Conservation (phyloP, 23 tunicate genomes). For the Botrylloides violaceus region DNA sequence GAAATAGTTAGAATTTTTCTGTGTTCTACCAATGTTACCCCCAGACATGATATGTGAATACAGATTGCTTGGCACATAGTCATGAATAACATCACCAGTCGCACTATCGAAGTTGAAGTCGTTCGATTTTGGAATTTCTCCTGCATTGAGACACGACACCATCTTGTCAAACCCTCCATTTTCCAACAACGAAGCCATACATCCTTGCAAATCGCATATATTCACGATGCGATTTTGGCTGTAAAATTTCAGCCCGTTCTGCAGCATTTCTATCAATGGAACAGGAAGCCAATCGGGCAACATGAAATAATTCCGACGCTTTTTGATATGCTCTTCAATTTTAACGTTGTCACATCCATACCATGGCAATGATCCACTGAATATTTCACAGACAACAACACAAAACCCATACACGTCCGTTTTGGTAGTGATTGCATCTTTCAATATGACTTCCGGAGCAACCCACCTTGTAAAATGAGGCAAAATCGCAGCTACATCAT, state of each 20-base stretch:
- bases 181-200: background rate
- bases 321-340: constrained; percentile 65
- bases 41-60: background rate
- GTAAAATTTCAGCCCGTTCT: constrained; percentile 33
- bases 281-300: constrained; percentile 34
- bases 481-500: background rate
- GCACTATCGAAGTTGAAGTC: background rate
- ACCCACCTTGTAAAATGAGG: constrained; percentile 48
- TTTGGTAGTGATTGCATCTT: constrained; percentile 34
- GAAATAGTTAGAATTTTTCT: background rate
- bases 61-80: background rate
- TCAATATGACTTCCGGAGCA: constrained; percentile 67
- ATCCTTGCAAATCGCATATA: constrained; percentile 12
- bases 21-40: background rate
- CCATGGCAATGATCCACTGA: constrained; percentile 79
- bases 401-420: constrained; percentile 76
- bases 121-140: background rate
- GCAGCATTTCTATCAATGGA: constrained; percentile 5
- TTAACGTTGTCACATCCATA: constrained; percentile 50
- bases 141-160: background rate
- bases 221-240: constrained; percentile 37
- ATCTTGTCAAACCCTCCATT: background rate
- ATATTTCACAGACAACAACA: constrained; percentile 47
- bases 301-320: constrained; percentile 23
- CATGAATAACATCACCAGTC: background rate